Conservation (phyloP, 2,888 invertebrate species). For the Phytoseiulus persimilis region DNA sequence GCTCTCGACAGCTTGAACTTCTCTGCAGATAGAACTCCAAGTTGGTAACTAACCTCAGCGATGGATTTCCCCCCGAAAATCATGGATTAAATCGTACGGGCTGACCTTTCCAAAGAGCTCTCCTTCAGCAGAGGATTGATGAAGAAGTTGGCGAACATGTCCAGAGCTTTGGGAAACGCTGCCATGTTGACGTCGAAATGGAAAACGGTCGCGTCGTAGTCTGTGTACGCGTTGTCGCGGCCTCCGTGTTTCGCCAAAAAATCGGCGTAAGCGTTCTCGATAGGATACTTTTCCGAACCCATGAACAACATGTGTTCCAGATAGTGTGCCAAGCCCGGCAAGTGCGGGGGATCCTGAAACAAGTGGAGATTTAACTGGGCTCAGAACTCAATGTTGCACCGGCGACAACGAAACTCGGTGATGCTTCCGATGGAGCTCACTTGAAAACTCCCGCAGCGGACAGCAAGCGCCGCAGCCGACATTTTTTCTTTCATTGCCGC, state of each 20-base stretch:
- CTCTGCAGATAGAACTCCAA: background rate
- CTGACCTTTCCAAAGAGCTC: constrained; percentile 7
- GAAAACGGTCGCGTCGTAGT: constrained; percentile 41
- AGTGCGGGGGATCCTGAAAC: constrained; percentile 41
- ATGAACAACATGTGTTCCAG: constrained; percentile 43
- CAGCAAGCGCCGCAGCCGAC: constrained; percentile 17
- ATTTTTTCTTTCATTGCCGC: constrained; percentile 8
- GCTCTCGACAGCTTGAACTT: constrained; percentile 29
- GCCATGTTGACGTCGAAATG: constrained; percentile 41
- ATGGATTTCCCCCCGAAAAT: too few relatives aligned
- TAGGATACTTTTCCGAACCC: constrained; percentile 43
- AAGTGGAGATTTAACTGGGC: too few relatives aligned
- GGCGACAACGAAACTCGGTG: too few relatives aligned
- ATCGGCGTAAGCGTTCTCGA: constrained; percentile 42
- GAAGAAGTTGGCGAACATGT: constrained; percentile 28
- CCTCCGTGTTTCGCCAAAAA: constrained; percentile 42
- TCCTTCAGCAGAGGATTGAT: constrained; percentile 11
- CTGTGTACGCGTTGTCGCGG: constrained; percentile 42
- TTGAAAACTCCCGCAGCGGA: constrained; percentile 18
- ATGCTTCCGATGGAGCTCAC: background rate
- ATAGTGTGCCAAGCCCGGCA: constrained; percentile 43
- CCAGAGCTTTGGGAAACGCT: constrained; percentile 32
- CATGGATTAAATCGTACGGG: too few relatives aligned
- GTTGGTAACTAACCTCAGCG: too few relatives aligned
- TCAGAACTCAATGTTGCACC: too few relatives aligned